Evolutionary conservation across 2,113 vertebrate genomes (phyloP).

Genomic region (Bufo gargarizans): DNA sequence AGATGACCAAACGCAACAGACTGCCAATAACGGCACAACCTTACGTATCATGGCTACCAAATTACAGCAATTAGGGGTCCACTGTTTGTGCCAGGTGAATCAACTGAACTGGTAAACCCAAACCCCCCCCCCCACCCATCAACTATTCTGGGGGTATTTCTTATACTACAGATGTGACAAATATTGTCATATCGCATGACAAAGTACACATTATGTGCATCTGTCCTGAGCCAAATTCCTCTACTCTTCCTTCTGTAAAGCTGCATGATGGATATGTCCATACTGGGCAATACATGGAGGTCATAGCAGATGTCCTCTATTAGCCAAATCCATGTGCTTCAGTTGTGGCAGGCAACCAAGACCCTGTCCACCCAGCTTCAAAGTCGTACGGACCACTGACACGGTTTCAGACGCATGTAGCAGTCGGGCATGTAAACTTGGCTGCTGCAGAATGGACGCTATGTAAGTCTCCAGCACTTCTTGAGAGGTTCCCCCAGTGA

Average conservation of each 20-base stretch:
- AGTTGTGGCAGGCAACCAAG: too few relatives aligned
- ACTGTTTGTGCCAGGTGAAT: neutral
- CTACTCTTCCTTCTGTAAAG: neutral
- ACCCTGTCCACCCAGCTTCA: too few relatives aligned
- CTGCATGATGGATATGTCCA: neutral
- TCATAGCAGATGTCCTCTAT: neutral
- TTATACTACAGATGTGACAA: constrained; percentile 4
- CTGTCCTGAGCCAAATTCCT: neutral
- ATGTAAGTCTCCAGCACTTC: too few relatives aligned
- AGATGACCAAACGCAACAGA: neutral
- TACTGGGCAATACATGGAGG: neutral
- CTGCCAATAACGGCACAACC: neutral
- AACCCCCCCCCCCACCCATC: neutral
- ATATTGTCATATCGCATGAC: neutral
- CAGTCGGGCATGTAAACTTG: too few relatives aligned
- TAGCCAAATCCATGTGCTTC: too few relatives aligned
- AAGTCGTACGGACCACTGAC: too few relatives aligned
- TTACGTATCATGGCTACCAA: neutral
- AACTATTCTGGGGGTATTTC: too few relatives aligned
- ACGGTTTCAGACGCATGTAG: too few relatives aligned
- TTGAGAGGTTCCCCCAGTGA: too few relatives aligned
- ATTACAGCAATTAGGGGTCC: neutral
- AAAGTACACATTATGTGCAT: neutral
- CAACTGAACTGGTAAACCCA: neutral
- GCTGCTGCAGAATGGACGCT: too few relatives aligned